A percentile compares a stretch with the other conserved stretches of the same genome.
phyloP scores from a whole-genome alignment of 2,888 invertebrate genomes.

The Macrostomum cliftonense region DNA sequence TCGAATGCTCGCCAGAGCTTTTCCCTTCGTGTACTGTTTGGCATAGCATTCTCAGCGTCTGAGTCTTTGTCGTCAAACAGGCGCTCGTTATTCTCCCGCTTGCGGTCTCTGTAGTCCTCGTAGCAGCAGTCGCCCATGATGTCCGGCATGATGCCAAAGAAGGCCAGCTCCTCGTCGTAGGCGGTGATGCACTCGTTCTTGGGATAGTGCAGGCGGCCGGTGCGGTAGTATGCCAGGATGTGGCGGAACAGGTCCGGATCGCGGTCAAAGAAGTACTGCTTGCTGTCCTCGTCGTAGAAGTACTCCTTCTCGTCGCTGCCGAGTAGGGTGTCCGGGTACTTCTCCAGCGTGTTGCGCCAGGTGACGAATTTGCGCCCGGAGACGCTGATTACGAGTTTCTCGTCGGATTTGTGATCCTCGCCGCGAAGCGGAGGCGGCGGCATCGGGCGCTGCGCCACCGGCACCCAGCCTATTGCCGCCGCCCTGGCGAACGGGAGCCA shows the following conservation, averaged over 20 bases:
- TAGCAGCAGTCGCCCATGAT: slow-evolving; percentile 97
- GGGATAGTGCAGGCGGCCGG: slow-evolving; percentile 95
- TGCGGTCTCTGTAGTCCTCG: slow-evolving; percentile 94
- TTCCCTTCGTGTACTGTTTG: slow-evolving; percentile 32
- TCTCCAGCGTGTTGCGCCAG: slow-evolving; percentile 94
- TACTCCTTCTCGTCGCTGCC: slow-evolving; percentile 93
- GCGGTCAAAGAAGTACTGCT: slow-evolving; percentile 97
- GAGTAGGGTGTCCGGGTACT: slow-evolving; percentile 90
- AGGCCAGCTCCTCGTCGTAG: slow-evolving; percentile 95
- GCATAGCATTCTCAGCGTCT: slow-evolving; percentile 39
- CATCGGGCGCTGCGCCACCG: slow-evolving; percentile 89
- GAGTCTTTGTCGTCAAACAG: slow-evolving; percentile 65
- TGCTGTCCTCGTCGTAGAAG: slow-evolving; percentile 92
- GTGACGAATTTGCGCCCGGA: slow-evolving; percentile 82
- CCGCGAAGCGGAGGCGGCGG: slow-evolving; percentile 75
- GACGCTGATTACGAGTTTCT: slow-evolving; percentile 74
- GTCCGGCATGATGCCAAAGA: slow-evolving; percentile 91
- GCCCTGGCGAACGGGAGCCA: slow-evolving; percentile 99
- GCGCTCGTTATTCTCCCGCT: slow-evolving; percentile 91
- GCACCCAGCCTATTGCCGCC: slow-evolving; percentile 99
- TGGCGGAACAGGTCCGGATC: slow-evolving; percentile 97
- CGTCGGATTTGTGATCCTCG: slow-evolving; percentile 63
- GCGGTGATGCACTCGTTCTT: slow-evolving; percentile 96
- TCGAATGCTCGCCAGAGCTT: slow-evolving; percentile 99
- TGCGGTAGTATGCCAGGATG: slow-evolving; percentile 92